These are phyloP conservation scores for Epistrophe eligans DNA, from an alignment of 2,888 invertebrate genomes.

Conservation along the genomic window DNA sequence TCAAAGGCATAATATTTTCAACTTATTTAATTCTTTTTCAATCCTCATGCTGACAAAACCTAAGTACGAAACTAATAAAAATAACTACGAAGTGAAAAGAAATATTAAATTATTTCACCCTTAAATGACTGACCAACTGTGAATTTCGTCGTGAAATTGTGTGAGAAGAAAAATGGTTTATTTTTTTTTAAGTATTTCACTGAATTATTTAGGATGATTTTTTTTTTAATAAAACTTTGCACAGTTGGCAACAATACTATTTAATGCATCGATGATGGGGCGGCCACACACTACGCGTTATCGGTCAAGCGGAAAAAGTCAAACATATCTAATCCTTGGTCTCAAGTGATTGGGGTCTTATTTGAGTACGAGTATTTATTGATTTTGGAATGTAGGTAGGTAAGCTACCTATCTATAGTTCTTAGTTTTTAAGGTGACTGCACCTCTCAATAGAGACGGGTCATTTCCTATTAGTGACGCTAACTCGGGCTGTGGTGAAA, in stretches of 20 bases:
- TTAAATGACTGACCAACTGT: no score
- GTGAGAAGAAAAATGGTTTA: no score
- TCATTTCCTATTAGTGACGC: conserved; percentile 51
- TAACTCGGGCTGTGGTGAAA: conserved; percentile 55
- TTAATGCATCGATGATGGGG: conserved; percentile 34
- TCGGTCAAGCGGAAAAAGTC: conserved; percentile 81
- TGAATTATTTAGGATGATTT: no score
- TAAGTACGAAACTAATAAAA: no score
- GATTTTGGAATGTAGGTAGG: conserved; percentile 51
- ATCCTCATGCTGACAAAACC: no score
- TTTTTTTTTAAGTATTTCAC: no score
- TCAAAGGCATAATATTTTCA: no score
- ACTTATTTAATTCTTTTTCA: no score
- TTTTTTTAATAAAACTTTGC: not conserved
- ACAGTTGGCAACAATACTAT: conserved; percentile 17
- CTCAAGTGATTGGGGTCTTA: conserved; percentile 82
- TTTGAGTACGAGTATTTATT: conserved; percentile 64
- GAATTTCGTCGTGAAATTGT: no score
- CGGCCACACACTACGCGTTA: conserved; percentile 76
- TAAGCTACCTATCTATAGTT: not conserved
- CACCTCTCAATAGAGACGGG: not conserved
- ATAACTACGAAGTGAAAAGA: no score
- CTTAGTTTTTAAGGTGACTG: conserved; percentile 6
- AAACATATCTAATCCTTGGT: conserved; percentile 83
- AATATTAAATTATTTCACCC: no score